Base-by-base conservation (phyloP, 2,797 vertebrate species). In the Dromococcyx pavoninus region DNA sequence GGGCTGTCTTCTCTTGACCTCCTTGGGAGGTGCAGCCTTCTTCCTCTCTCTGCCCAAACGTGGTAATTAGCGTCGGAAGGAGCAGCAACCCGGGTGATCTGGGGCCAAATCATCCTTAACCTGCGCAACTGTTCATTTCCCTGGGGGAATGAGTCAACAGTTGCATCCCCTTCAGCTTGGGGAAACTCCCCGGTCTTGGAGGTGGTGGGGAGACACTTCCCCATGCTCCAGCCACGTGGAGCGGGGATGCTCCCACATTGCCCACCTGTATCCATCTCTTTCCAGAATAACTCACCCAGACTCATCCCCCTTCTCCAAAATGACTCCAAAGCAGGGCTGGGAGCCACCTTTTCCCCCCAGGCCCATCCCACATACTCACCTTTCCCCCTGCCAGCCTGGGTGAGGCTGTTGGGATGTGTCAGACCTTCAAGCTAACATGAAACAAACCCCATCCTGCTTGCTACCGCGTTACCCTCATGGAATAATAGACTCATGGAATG, bases 1-100 rank as follows among this genome's bases (percentile, higher is more conserved):
- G 92, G 91, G 85, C 79, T 75, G 83, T 94, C 89, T 94, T 92
- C 81, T 54, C 73, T 88, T 77, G 75, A 86, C 82, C 82, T 91
- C 71, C 56, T 48, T 50, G 88, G 92, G 70, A 81, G 87, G 81
- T 54, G 44, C 67, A n/a, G n/a, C 76, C 50, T 39, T 25, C 66
- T 48, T 51, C 76, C 48, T 71, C 7, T 5, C 69, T 78, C 92
- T 88, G 86, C 86, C 91, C 91, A n/a, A 89, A 93, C 90, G 90
- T 76, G 92, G 77, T 95, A 57, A 81, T 95, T 95, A 90, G 79
- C 14, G 57, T 94, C 57, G 11, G 46, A 72, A 93, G 91, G 58
- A 90, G 91, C 93, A 94, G 50, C 73, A 93, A 53, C 32, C n/a
- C 7, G 51, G 66, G 91, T 93, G 90, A 91, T 61, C 21, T 14